Conservation (phyloP, 2,888 invertebrate species). For the Syrphus vitripennis region DNA sequence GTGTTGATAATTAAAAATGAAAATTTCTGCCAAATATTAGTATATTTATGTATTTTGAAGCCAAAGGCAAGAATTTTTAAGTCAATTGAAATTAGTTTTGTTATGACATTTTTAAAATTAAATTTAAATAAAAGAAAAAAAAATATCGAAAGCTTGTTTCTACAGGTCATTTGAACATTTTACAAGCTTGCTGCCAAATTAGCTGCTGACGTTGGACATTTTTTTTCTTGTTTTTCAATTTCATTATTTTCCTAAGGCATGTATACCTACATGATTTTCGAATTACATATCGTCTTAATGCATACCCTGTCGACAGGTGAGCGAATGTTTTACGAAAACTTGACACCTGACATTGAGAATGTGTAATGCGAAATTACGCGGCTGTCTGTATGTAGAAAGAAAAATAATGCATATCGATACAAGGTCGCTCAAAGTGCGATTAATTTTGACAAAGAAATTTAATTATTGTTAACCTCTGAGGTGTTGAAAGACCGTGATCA, state of each 20-base stretch:
- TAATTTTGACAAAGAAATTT: no score
- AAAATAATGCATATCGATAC: no score
- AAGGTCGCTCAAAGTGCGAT: no score
- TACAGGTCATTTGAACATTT: constrained; percentile 20
- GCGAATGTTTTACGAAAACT: background rate
- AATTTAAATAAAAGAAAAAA: constrained; percentile 1
- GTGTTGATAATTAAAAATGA: constrained; percentile 38
- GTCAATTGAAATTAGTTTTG: constrained; percentile 24
- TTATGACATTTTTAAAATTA: constrained; percentile 16
- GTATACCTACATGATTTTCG: constrained; percentile 1
- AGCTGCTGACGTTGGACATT: constrained; percentile 42
- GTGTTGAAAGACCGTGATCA: no score
- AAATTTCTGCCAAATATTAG: constrained; percentile 43
- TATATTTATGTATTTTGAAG: constrained; percentile 8
- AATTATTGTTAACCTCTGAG: no score
- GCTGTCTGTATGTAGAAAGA: no score
- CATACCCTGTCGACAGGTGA: constrained; percentile 56
- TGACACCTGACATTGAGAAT: constrained; percentile 39
- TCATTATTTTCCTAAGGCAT: background rate
- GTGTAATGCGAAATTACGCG: no score
- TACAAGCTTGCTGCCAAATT: constrained; percentile 53
- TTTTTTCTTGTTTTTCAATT: constrained; percentile 15
- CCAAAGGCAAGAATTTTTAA: background rate
- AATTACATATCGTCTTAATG: background rate
- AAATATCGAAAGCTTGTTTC: background rate